phyloP scores from a whole-genome alignment of 2,888 invertebrate genomes.

The Cacoxenus indagator region DNA sequence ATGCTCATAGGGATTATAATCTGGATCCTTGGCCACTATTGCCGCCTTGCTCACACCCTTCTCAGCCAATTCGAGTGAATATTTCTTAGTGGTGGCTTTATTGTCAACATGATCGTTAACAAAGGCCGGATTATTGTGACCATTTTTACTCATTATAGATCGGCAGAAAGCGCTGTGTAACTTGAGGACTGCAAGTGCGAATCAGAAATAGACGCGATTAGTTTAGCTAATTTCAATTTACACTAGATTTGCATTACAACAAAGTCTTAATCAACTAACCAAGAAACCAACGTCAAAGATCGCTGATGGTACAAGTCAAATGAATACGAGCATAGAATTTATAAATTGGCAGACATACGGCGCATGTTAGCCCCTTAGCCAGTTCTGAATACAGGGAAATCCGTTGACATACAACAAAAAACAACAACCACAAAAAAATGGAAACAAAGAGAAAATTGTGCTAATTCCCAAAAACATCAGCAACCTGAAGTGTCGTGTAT shows the following conservation, averaged over 20 bases:
- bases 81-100: slow-evolving; percentile 51
- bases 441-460: slow-evolving; percentile 31
- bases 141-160: slow-evolving; percentile 67
- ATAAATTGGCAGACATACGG: slow-evolving; percentile 4
- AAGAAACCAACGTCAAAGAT: slow-evolving; percentile 18
- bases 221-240: neutral
- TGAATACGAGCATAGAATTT: slow-evolving; percentile 14
- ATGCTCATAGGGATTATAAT: slow-evolving; percentile 80
- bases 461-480: slow-evolving; percentile 6
- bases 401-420: slow-evolving; percentile 7
- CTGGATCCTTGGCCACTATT: slow-evolving; percentile 58
- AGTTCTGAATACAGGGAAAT: slow-evolving; percentile 14
- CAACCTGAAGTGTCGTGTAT: neutral
- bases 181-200: too few relatives aligned
- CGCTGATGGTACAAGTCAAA: neutral
- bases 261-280: too few relatives aligned
- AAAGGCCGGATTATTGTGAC: slow-evolving; percentile 67
- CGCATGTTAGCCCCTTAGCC: neutral
- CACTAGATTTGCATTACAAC: too few relatives aligned
- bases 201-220: neutral
- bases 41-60: slow-evolving; percentile 55
- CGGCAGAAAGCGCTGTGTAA: slow-evolving; percentile 3
- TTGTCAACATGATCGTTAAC: slow-evolving; percentile 65
- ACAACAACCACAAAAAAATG: slow-evolving; percentile 20
- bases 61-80: slow-evolving; percentile 67